phyloP scores from a whole-genome alignment of 2,888 invertebrate genomes.

The Netelia fuscicornis region DNA sequence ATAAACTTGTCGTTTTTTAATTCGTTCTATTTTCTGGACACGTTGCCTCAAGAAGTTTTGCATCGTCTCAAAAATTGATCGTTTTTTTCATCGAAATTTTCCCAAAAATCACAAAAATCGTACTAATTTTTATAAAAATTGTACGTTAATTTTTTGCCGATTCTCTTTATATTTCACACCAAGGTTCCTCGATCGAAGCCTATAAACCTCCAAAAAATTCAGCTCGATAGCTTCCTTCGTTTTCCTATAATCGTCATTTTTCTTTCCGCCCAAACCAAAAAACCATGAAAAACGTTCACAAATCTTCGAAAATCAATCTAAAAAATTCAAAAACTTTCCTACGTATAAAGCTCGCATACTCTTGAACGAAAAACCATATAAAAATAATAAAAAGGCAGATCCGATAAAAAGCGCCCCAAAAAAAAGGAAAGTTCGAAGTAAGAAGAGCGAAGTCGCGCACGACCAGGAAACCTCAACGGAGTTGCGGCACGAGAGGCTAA shows the following conservation, averaged over 20 bases:
- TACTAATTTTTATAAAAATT: too few species aligned
- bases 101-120: too few species aligned
- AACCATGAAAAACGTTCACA: background rate
- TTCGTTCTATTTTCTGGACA: too few species aligned
- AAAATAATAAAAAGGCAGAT: background rate
- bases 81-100: too few species aligned
- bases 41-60: too few species aligned
- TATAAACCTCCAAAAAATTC: too few species aligned
- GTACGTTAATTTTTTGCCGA: too few species aligned
- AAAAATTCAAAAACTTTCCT: background rate
- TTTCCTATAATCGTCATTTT: background rate
- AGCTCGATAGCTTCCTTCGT: too few species aligned
- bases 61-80: too few species aligned
- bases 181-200: too few species aligned
- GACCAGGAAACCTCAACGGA: background rate
- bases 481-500: background rate
- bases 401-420: background rate
- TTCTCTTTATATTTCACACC: too few species aligned
- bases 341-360: background rate
- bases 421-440: background rate
- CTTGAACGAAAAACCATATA: background rate
- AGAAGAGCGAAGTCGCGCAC: background rate
- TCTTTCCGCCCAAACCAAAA: background rate
- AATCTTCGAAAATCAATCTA: background rate
- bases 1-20: too few species aligned